Base-by-base conservation (phyloP, 2,113 vertebrate genomes). In the Hippolais icterina region DNA sequence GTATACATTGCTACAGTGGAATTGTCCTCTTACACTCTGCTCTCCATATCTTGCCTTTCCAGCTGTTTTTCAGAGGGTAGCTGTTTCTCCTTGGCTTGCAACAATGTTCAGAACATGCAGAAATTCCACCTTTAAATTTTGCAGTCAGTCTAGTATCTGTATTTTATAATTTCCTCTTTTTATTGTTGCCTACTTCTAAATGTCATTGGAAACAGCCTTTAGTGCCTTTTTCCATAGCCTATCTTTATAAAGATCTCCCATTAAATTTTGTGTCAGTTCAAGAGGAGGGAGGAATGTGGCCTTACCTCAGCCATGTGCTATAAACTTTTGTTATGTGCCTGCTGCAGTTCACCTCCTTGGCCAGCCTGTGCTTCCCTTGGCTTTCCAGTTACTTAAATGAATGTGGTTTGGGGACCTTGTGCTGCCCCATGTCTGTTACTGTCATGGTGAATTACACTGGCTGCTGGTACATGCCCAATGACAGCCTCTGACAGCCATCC, bases 191-290 rank as follows among this genome's bases (percentile, higher is more conserved):
- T 72, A 39, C 21, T 85, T 94, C 59, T 46, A 72, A 88, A 85
- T 57, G 46, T 78, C 52, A 33, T 1, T 83, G 13, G 93, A 53
- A 93, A 37, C 24, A 78, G 64, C 19, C 41, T 59, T 89, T 72
- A 91, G 49, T 85, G n/a, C 49, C 46, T 89, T 46, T 84, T 89
- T 61, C 72, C 59, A 9, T 59, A 85, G 57, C 77, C 49, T 11
- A 3, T 46, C 53, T 63, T 76, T 89, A 61, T 47, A 87, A 87
- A 93, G 70, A 71, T 69, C 23, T 79, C 37, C 27, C 70, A 65
- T 93, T 82, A 91, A 87, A 42, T 91, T 87, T 96, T 60, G 44
- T 93, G 81, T 87, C 89, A 65, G 74, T 76, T 94, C 84, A 90
- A 35, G 44, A 59, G 57, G 61, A 87, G 41, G 42, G 86, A 57